Evolutionary conservation across 2,888 invertebrate genomes (phyloP).

Genomic region (Isoperla grammatica): DNA sequence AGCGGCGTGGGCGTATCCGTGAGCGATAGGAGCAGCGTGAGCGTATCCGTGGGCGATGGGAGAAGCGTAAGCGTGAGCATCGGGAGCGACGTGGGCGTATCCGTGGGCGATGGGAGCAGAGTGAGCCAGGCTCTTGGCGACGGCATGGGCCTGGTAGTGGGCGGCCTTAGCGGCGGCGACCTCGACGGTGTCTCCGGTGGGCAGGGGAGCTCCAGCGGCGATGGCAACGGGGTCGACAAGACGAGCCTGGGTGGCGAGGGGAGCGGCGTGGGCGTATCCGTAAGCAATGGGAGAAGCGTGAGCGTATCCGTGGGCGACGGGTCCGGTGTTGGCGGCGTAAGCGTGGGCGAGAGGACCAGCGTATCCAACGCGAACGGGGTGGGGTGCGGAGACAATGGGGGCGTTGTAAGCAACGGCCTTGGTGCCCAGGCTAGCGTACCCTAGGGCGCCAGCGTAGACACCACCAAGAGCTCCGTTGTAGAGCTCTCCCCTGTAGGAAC

Average conservation of each 20-base stretch:
- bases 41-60: constrained; percentile 31
- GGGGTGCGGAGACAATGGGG: constrained; percentile 1
- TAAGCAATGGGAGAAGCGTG: neutral
- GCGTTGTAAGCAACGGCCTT: constrained; percentile 12
- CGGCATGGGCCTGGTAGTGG: constrained; percentile 46
- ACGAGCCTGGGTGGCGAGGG: constrained; percentile 15
- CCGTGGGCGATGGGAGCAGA: constrained; percentile 23
- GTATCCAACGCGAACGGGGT: too few relatives aligned
- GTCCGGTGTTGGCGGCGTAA: too few relatives aligned
- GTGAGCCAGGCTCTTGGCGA: constrained; percentile 17
- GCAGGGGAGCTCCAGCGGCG: constrained; percentile 33
- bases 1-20: constrained; percentile 29
- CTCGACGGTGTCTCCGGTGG: constrained; percentile 41
- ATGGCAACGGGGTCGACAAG: constrained; percentile 19
- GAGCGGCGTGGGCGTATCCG: constrained; percentile 1
- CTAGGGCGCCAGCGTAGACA: too few relatives aligned
- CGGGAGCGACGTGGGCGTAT: constrained; percentile 19
- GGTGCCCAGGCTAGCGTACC: neutral
- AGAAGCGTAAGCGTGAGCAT: constrained; percentile 14
- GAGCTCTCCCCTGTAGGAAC: too few relatives aligned
- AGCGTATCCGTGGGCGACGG: too few relatives aligned
- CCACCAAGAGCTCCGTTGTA: too few relatives aligned
- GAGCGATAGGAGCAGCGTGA: constrained; percentile 31
- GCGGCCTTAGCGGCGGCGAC: constrained; percentile 50
- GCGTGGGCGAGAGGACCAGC: too few relatives aligned